Evolutionary conservation across 2,113 vertebrate species (phyloP), one percentile per base, ranked within the genome.

Genomic region (Brachyistius frenatus): DNA sequence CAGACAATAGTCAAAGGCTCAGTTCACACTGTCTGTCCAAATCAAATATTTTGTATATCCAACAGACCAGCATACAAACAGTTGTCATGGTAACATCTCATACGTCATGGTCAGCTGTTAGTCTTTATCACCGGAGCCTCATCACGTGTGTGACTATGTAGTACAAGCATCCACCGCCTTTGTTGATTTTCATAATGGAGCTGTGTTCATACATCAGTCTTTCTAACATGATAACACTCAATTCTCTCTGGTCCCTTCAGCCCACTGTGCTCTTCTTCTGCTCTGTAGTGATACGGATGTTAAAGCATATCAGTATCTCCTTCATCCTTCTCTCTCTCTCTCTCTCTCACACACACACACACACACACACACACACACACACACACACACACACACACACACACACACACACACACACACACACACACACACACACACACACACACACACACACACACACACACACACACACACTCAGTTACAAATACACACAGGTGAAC

Each of bases 221-320:
- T 81, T 70, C 61, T 73, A 66, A 50, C 36, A 69, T 61, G 68
- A 58, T 53, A 58, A 76, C 52, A 58, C 58, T 78, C 54, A 37
- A 49, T 46, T 76, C 73, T 73, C 55, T 32, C 39, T 52, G 30
- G 54, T 75, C 65, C 57, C 70, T 54, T 60, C 57, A 79, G 74
- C 69, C 23, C 68, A 39, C 62, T 74, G 64, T 31, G 44, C 44
- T 66, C 55, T 55, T n/a, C 67, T 7, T 44, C 64, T n/a, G 49
- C 61, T 66, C 35, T 54, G 16, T 64, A 64, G 32, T 35, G 77
- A 54, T 66, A 56, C 67, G 67, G 65, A 70, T 68, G 58, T 76
- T 58, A 61, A 50, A 62, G n/a, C 61, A 53, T 31, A 13, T 5
- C 47, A 1, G 3, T 11, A 35, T 16, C 39, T 9, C 62, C 71